Evolutionary conservation across 1,140 invertebrate genomes (phyloP).

Genomic region (Trachymyrmex septentrionalis): DNA sequence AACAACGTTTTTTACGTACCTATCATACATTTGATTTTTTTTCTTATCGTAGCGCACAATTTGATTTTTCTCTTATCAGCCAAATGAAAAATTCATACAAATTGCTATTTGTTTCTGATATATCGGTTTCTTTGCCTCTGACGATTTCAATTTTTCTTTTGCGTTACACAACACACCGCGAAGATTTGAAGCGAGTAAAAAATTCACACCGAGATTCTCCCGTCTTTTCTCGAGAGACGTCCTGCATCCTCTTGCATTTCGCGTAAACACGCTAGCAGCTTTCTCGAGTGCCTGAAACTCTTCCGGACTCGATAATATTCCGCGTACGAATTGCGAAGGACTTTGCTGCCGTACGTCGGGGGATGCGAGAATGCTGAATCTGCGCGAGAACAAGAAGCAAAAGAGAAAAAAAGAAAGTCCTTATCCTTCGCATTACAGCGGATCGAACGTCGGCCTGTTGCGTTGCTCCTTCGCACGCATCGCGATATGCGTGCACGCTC

Average conservation of each 20-base stretch:
- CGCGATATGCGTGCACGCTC: conserved; percentile 52
- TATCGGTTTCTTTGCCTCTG: not conserved
- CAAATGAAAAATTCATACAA: not conserved
- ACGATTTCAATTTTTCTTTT: not conserved
- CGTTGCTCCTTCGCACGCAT: not conserved
- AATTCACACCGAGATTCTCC: not conserved
- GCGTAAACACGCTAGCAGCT: not conserved
- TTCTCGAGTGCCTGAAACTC: conserved; percentile 41
- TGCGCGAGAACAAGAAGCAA: not conserved
- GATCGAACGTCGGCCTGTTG: conserved; percentile 55
- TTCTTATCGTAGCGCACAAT: not conserved
- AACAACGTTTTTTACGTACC: not conserved
- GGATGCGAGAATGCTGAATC: not conserved
- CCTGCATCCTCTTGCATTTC: conserved; percentile 19
- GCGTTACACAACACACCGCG: not conserved
- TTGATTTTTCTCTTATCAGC: not conserved
- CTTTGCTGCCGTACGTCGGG: conserved; percentile 17
- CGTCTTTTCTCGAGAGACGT: conserved; percentile 30
- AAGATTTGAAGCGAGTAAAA: not conserved
- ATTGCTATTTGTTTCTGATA: not conserved
- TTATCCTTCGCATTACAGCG: not conserved
- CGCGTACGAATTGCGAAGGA: conserved; percentile 16
- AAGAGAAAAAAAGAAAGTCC: not conserved
- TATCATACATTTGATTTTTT: not conserved
- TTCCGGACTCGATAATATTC: conserved; percentile 38